Base-by-base conservation (phyloP, 2,888 invertebrate species). In the Drosophila mettleri region DNA sequence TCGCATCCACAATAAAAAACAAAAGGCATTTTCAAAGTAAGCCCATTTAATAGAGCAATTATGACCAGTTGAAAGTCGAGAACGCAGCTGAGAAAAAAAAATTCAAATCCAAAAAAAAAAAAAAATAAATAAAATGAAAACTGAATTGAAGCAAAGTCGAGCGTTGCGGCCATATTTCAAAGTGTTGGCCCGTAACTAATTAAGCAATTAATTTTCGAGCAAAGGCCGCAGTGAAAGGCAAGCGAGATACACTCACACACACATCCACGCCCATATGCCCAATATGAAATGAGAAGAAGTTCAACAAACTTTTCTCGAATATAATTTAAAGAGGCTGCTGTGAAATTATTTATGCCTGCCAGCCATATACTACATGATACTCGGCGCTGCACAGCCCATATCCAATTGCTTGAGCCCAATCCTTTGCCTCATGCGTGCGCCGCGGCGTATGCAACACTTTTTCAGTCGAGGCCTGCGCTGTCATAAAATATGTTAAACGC, bases 161-260 rank as follows among this genome's bases (percentile, higher is more conserved):
- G 70, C 86, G 65, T 67, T 72, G 78, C 86, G 83, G 85, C 81
- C 88, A 88, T 88, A 88, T 76, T 85, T 88, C 89, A 86, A 88
- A 78, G 74, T 78, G 81, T 80, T 84, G 83, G 81, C 80, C 83
- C 88, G 88, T 89, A 88, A 86, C 90, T 83, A 89, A 89, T 89
- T 89, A 89, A 88, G 86, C 90, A 89, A 88, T 89, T 89, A 88
- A 89, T 89, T 89, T 71, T 76, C 73, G 74, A 70, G 80, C 76
- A 67, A 57, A 54, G 57, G 43, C 49, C 57, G 49, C 58, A 46
- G 52, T 45, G 43, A 55, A 55, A 54, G 45, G 62, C 49, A 18
- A 29, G 29, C 38, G 31, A 61, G 48, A 66, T 58, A 48, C 74
- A 52, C 58, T 38, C 54, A 43, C 22, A 45, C 18, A 57, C 10